These are phyloP conservation scores for Leptinotarsa defecta DNA, from an alignment of 1,140 invertebrate species.

Conservation along the genomic window DNA sequence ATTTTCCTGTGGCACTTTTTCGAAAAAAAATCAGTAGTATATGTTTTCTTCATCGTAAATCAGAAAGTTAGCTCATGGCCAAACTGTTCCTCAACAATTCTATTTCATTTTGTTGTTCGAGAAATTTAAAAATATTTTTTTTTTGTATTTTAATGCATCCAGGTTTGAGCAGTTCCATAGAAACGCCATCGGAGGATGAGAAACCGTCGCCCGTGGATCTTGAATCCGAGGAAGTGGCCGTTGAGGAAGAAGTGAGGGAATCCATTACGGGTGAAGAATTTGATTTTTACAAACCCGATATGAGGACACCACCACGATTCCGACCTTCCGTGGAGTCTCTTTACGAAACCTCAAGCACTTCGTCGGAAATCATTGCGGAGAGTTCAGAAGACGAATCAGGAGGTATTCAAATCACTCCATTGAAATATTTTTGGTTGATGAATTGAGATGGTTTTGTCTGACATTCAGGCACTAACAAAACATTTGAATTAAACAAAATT, in stretches of 20 bases:
- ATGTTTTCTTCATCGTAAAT: too few relatives aligned
- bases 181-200: slow-evolving; percentile 23
- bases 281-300: slow-evolving; percentile 20
- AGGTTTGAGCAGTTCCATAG: slow-evolving; percentile 21
- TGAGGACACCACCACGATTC: slow-evolving; percentile 22
- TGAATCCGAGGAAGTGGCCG: not conserved
- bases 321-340: not conserved
- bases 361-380: not conserved
- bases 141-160: not conserved
- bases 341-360: not conserved
- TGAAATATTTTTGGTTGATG: too few relatives aligned
- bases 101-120: too few relatives aligned
- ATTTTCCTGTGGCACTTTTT: too few relatives aligned
- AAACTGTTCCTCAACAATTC: too few relatives aligned
- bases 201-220: not conserved
- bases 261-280: slow-evolving; percentile 8
- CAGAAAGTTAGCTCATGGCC: too few relatives aligned
- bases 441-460: too few relatives aligned
- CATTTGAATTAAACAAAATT: too few relatives aligned
- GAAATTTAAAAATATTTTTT: too few relatives aligned
- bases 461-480: too few relatives aligned
- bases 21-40: too few relatives aligned
- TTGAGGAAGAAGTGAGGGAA: not conserved
- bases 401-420: not conserved
- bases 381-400: not conserved